These are phyloP conservation scores for Pelobates cultripes DNA, from an alignment of 2,797 vertebrate species.

Conservation along the genomic window DNA sequence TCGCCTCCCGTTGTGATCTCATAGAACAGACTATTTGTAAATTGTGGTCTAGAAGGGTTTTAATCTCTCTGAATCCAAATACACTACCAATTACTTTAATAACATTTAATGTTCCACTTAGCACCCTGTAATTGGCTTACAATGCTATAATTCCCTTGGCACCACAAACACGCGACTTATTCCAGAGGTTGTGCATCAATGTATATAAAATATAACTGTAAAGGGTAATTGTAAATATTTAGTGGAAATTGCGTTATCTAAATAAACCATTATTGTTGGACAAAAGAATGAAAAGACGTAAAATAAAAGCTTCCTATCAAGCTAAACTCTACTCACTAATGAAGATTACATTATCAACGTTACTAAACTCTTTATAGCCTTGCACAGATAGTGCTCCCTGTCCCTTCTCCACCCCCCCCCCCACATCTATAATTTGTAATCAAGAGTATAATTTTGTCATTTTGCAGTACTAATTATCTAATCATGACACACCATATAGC, in stretches of 20 bases:
- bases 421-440: conserved; percentile 67
- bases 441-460: conserved; percentile 80
- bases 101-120: conserved; percentile 24
- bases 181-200: conserved; percentile 1
- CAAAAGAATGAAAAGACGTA: not conserved
- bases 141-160: conserved; percentile 11
- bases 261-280: conserved; percentile 11
- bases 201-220: conserved; percentile 29
- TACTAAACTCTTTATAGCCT: conserved; percentile 70
- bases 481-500: conserved; percentile 76
- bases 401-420: conserved; percentile 61
- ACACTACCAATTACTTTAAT: conserved; percentile 19
- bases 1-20: not conserved
- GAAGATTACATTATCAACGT: conserved; percentile 66
- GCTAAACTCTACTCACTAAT: conserved; percentile 63
- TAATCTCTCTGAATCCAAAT: not conserved
- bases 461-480: conserved; percentile 85
- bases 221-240: conserved; percentile 44
- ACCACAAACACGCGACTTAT: not conserved
- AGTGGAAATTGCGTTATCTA: conserved; percentile 2
- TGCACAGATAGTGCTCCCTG: conserved; percentile 63
- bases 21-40: conserved; percentile 8
- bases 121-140: conserved; percentile 36
- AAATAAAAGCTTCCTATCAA: conserved; percentile 34
- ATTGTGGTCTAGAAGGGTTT: not conserved